Percentiles rank a stretch among this genome's conserved stretches.
phyloP scores from a whole-genome alignment of 2,113 vertebrate genomes.

The Halcyon senegalensis region DNA sequence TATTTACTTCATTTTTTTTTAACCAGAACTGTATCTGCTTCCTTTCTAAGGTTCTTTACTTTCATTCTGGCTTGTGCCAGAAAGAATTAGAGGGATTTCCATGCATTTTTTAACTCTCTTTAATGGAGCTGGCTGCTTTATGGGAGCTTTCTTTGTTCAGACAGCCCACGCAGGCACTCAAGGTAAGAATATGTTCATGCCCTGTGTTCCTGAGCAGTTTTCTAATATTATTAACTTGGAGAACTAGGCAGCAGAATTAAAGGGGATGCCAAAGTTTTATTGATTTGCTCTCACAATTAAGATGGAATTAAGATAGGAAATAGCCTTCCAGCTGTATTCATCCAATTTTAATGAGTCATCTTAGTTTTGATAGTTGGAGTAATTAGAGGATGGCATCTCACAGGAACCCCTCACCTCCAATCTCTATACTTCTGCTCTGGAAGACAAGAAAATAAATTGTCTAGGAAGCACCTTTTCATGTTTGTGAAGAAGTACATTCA shows the following conservation, averaged over 20 bases:
- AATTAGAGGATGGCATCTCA: conserved; percentile 71
- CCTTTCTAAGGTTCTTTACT: conserved; percentile 81
- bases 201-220: neutral
- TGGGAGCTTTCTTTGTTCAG: conserved; percentile 85
- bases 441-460: conserved; percentile 4
- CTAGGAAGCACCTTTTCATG: neutral
- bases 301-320: conserved; percentile 78
- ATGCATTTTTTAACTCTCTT: conserved; percentile 87
- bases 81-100: conserved; percentile 82
- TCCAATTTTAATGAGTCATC: conserved; percentile 77
- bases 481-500: accelerated
- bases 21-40: neutral
- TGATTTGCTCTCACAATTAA: conserved; percentile 79
- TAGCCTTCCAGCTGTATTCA: conserved; percentile 70
- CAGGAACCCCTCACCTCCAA: conserved; percentile 15
- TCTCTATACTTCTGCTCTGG: neutral
- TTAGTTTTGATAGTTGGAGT: conserved; percentile 69
- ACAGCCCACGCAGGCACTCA: conserved; percentile 80
- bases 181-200: conserved; percentile 76
- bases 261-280: conserved; percentile 65
- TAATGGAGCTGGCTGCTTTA: conserved; percentile 87
- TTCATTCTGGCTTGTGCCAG: conserved; percentile 82
- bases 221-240: conserved; percentile 57
- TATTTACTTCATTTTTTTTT: neutral
- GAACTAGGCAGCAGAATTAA: conserved; percentile 56